Evolutionary conservation across 2,113 vertebrate species (phyloP).

Genomic region (Pimephales promelas): DNA sequence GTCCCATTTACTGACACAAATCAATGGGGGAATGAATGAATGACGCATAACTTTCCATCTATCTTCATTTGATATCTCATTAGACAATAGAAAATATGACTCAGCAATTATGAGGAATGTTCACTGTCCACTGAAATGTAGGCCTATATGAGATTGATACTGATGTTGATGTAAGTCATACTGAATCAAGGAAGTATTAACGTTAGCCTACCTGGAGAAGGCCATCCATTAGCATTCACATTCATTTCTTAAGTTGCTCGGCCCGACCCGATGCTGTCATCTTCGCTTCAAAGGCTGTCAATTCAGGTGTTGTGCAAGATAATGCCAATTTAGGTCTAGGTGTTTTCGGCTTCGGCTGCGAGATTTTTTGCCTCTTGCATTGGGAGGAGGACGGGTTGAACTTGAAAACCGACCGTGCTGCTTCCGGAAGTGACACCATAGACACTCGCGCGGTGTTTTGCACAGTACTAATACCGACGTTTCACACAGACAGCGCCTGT

Average conservation of each 20-base stretch:
- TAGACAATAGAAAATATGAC: conserved; percentile 25
- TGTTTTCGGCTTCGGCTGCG: too few relatives aligned
- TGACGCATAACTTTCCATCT: conserved; percentile 19
- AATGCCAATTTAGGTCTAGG: neutral
- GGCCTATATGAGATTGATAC: neutral
- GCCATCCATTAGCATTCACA: neutral
- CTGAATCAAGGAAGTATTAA: neutral
- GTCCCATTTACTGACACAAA: conserved; percentile 22
- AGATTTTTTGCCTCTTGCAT: too few relatives aligned
- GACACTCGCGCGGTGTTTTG: too few relatives aligned
- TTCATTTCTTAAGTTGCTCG: neutral
- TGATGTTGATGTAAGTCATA: neutral
- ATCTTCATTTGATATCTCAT: conserved; percentile 42
- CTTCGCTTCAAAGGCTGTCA: neutral
- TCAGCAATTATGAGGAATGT: neutral
- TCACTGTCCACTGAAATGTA: conserved; percentile 6
- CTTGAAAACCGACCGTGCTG: too few relatives aligned
- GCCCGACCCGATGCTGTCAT: neutral
- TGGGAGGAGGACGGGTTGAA: too few relatives aligned
- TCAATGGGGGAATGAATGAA: conserved; percentile 31
- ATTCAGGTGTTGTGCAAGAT: neutral
- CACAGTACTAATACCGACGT: too few relatives aligned
- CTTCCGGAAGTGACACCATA: too few relatives aligned
- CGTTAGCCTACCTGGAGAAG: neutral
- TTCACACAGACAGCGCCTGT: too few relatives aligned